A percentile compares a stretch with the other conserved stretches of the same genome.
Conservation (phyloP, 2,888 invertebrate genomes). For the Polydrusus pterygomalis region DNA sequence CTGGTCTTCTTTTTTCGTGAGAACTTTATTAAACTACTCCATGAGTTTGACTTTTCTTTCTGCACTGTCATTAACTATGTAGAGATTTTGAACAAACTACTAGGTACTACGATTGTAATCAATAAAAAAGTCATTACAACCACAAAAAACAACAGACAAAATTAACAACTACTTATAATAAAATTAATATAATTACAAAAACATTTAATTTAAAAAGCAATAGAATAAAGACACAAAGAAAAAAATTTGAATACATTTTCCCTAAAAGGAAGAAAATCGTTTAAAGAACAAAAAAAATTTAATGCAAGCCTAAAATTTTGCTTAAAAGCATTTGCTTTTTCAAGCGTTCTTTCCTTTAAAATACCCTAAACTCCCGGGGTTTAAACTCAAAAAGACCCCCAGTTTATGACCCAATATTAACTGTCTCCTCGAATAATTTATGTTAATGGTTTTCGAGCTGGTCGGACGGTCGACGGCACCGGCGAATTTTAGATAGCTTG, state of each 20-base stretch:
- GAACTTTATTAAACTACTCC: too few species aligned
- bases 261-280: too few species aligned
- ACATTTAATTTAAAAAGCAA: too few species aligned
- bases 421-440: constrained; percentile 79
- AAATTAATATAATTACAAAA: too few species aligned
- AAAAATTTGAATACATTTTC: background rate
- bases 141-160: too few species aligned
- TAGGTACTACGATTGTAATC: too few species aligned
- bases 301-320: constrained; percentile 2
- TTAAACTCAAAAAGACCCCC: constrained; percentile 48
- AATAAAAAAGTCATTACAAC: too few species aligned
- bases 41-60: too few species aligned
- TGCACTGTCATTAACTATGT: too few species aligned
- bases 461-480: constrained; percentile 50
- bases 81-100: too few species aligned
- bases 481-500: constrained; percentile 62
- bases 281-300: background rate
- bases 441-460: constrained; percentile 71
- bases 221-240: background rate
- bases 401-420: constrained; percentile 74
- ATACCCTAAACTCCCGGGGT: constrained; percentile 43
- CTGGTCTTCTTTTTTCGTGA: too few species aligned
- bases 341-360: constrained; percentile 27
- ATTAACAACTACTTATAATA: too few species aligned
- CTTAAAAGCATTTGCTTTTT: constrained; percentile 28